Conservation (phyloP, 2,888 invertebrate genomes). For the Chrysolina oricalcia region DNA sequence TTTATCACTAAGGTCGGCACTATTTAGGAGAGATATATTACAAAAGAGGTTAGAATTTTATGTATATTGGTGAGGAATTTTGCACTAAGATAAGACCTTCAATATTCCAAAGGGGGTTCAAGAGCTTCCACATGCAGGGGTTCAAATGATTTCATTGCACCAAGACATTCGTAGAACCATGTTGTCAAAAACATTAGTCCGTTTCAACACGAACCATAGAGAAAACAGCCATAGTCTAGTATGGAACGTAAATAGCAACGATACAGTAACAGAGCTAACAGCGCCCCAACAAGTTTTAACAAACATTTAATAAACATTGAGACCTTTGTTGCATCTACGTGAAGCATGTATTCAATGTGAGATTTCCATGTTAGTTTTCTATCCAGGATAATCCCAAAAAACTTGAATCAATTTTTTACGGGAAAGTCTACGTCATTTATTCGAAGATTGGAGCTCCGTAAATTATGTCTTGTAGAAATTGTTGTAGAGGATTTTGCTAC, state of each 20-base stretch:
- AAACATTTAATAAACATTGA: background rate
- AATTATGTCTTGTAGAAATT: constrained; percentile 1
- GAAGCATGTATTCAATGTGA: too few species aligned
- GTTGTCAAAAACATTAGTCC: background rate
- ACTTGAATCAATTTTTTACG: background rate
- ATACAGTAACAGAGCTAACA: constrained; percentile 13
- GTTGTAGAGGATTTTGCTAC: background rate
- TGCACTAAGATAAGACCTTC: too few species aligned
- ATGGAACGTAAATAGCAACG: too few species aligned
- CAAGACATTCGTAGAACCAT: background rate
- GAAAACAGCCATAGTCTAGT: constrained; percentile 17
- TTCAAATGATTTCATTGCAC: background rate
- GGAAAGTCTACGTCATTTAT: background rate
- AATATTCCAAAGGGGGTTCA: too few species aligned
- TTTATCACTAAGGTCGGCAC: too few species aligned
- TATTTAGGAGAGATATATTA: too few species aligned
- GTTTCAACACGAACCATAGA: constrained; percentile 16
- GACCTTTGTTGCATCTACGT: background rate
- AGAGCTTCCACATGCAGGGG: too few species aligned
- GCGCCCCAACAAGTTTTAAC: constrained; percentile 12
- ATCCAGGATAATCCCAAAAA: background rate
- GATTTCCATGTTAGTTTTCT: constrained; percentile 12
- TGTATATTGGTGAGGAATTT: too few species aligned
- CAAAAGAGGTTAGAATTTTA: too few species aligned
- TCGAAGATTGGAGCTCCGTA: background rate